These are phyloP conservation scores for Accipiter cooperii DNA, from an alignment of 2,113 vertebrate genomes.

Conservation along the genomic window DNA sequence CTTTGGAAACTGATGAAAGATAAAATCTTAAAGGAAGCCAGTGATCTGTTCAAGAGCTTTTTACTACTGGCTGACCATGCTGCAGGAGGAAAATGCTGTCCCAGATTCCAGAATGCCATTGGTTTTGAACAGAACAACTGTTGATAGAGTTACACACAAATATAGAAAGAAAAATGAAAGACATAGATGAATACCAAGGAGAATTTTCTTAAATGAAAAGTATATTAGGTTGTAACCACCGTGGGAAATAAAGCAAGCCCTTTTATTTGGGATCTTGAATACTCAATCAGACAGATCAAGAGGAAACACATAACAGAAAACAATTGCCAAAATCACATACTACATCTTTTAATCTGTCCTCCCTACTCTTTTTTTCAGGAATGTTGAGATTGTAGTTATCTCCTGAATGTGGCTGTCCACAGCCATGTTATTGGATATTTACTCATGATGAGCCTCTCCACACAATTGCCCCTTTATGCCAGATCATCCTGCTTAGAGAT, in stretches of 20 bases:
- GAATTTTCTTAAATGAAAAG: not conserved
- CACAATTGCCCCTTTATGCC: not conserved
- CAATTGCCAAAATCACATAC: not conserved
- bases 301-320: not conserved
- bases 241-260: not conserved
- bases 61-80: not conserved
- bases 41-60: not conserved
- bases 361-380: not conserved
- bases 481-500: not conserved
- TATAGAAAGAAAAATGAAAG: not conserved
- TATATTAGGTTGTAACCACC: not conserved
- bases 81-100: not conserved
- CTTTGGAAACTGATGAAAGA: not conserved
- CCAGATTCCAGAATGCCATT: not conserved
- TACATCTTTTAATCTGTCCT: not conserved
- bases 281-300: not conserved
- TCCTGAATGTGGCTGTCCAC: not conserved
- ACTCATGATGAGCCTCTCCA: not conserved
- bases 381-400: not conserved
- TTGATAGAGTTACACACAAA: not conserved
- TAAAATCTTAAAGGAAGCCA: not conserved
- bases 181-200: not conserved
- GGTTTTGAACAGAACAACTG: not conserved
- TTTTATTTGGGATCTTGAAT: not conserved
- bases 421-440: not conserved